A percentile compares a stretch with the other conserved stretches of the same genome.
phyloP scores from a whole-genome alignment of 2,888 invertebrate genomes.

The Lycia hirtaria region DNA sequence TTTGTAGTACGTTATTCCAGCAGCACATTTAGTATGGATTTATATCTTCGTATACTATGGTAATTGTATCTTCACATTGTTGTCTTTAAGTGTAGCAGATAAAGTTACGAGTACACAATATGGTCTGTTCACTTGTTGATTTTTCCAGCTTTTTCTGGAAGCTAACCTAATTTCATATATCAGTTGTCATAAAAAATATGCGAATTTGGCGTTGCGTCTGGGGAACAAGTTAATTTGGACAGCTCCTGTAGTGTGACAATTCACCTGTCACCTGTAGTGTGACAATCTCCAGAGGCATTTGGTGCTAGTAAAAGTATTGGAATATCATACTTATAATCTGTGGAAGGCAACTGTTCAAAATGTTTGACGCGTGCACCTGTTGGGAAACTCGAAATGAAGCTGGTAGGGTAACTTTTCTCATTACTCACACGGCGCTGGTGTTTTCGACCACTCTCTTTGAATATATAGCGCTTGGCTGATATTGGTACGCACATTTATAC shows the following conservation, averaged over 20 bases:
- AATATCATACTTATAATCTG: slow-evolving; percentile 9
- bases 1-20: background rate
- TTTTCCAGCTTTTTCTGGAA: too few species aligned
- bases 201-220: too few species aligned
- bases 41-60: background rate
- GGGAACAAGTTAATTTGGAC: too few species aligned
- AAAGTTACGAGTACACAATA: background rate
- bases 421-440: slow-evolving; percentile 42
- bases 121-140: too few species aligned
- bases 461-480: slow-evolving; percentile 17
- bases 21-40: background rate
- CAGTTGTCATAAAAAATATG: too few species aligned
- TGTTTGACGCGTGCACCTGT: slow-evolving; percentile 30
- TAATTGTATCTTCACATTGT: background rate
- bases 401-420: slow-evolving; percentile 47
- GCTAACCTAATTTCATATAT: too few species aligned
- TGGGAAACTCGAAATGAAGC: slow-evolving; percentile 29
- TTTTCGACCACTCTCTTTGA: slow-evolving; percentile 41
- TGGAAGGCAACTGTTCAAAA: slow-evolving; percentile 17
- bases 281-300: background rate
- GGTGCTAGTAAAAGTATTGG: slow-evolving; percentile 9
- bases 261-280: too few species aligned
- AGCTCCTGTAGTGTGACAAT: too few species aligned
- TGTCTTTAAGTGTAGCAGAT: background rate
- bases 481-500: slow-evolving; percentile 6